Percentiles rank a stretch among this genome's conserved stretches.
These are phyloP conservation scores for Latrodectus geometricus DNA, from an alignment of 1,140 invertebrate species.

Conservation along the genomic window DNA sequence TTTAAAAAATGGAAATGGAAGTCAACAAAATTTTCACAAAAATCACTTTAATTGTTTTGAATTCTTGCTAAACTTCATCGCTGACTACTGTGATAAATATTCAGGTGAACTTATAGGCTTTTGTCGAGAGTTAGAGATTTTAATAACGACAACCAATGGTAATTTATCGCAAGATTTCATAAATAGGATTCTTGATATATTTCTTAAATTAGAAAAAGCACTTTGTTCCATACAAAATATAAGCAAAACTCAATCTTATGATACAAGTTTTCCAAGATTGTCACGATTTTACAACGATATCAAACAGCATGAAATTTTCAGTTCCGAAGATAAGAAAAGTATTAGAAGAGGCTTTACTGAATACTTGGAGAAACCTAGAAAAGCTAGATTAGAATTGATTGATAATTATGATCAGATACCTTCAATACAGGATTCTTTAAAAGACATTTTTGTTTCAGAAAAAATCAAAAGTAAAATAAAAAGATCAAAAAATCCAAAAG, in stretches of 20 bases:
- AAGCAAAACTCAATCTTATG: not conserved
- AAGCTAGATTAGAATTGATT: no score
- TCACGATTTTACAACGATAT: not conserved
- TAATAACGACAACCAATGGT: not conserved
- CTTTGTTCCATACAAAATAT: not conserved
- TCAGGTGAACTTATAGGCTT: no score
- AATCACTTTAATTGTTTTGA: no score
- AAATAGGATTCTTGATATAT: not conserved
- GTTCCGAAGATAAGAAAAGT: not conserved
- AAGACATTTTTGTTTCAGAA: no score
- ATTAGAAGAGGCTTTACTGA: not conserved
- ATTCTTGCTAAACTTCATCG: no score
- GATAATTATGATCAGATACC: no score
- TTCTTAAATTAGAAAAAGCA: not conserved
- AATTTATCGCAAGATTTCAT: not conserved
- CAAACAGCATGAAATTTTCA: not conserved
- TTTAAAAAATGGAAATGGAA: no score
- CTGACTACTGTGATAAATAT: no score
- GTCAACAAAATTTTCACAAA: no score
- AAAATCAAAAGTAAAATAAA: not conserved
- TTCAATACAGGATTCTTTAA: no score
- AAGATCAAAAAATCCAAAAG: not conserved
- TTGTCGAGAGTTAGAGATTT: no score
- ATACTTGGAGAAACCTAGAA: not conserved
- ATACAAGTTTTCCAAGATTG: not conserved